Conservation (phyloP, 2,888 invertebrate genomes). For the Tachina fera region DNA sequence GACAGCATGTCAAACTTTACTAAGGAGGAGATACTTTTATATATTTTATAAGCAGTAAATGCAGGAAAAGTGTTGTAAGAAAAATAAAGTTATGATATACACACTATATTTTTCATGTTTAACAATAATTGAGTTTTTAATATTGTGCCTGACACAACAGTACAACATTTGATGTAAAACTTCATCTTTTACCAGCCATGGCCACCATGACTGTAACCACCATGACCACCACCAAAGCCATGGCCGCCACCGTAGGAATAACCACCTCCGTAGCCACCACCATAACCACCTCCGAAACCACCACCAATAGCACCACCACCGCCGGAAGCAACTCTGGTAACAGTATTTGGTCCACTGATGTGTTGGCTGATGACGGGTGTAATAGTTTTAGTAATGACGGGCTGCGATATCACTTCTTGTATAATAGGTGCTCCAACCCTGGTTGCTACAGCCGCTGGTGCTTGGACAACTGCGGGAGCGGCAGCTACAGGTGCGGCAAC, state of each 20-base stretch:
- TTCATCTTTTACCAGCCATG: conserved; percentile 75
- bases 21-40: neutral
- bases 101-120: neutral
- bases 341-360: conserved; percentile 71
- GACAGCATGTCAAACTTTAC: neutral
- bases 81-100: neutral
- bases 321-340: conserved; percentile 72
- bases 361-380: conserved; percentile 73
- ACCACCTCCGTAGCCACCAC: conserved; percentile 75
- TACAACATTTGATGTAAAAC: neutral
- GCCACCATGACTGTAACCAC: conserved; percentile 79
- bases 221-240: conserved; percentile 83
- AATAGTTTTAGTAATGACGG: conserved; percentile 75
- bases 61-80: neutral
- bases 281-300: conserved; percentile 71
- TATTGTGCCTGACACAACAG: neutral
- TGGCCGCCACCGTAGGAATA: conserved; percentile 81
- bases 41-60: neutral
- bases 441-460: conserved; percentile 15
- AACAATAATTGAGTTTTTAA: neutral
- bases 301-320: conserved; percentile 76
- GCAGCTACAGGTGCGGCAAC: conserved; percentile 69
- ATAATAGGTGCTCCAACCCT: conserved; percentile 74
- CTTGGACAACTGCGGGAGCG: conserved; percentile 62
- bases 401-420: conserved; percentile 70